These are phyloP conservation scores for Nicator chloris DNA, from an alignment of 2,113 vertebrate genomes.

Conservation along the genomic window DNA sequence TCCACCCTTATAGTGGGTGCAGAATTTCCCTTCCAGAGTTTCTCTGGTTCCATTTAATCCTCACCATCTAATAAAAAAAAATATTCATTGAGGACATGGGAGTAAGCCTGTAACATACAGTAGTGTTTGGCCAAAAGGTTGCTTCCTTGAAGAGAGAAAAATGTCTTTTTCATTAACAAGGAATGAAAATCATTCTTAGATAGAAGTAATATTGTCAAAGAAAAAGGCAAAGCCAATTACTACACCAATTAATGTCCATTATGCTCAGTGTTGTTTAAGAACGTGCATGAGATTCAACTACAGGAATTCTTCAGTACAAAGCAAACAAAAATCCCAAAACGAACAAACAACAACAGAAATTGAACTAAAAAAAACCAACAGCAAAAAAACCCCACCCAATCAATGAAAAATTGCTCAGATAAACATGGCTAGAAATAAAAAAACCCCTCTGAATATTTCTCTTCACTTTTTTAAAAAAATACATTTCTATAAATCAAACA, in stretches of 20 bases:
- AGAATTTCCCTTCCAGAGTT: neutral
- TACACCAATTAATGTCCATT: neutral
- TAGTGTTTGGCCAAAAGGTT: neutral
- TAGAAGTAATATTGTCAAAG: neutral
- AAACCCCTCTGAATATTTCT: neutral
- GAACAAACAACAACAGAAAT: neutral
- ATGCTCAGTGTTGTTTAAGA: neutral
- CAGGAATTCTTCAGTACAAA: neutral
- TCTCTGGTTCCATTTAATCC: neutral
- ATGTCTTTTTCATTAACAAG: neutral
- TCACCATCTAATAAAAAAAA: neutral
- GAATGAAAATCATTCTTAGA: neutral
- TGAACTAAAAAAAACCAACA: rapidly evolving
- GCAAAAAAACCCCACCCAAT: rapidly evolving
- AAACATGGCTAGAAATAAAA: neutral
- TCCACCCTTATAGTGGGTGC: neutral
- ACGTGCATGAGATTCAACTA: neutral
- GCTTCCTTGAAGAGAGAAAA: neutral
- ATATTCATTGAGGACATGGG: rapidly evolving
- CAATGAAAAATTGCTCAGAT: neutral
- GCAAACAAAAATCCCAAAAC: neutral
- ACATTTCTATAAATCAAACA: neutral
- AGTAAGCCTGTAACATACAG: neutral
- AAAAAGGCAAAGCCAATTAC: neutral
- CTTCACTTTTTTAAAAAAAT: neutral